Evolutionary conservation across 2,888 invertebrate species (phyloP).

Genomic region (Prosapia bicincta): DNA sequence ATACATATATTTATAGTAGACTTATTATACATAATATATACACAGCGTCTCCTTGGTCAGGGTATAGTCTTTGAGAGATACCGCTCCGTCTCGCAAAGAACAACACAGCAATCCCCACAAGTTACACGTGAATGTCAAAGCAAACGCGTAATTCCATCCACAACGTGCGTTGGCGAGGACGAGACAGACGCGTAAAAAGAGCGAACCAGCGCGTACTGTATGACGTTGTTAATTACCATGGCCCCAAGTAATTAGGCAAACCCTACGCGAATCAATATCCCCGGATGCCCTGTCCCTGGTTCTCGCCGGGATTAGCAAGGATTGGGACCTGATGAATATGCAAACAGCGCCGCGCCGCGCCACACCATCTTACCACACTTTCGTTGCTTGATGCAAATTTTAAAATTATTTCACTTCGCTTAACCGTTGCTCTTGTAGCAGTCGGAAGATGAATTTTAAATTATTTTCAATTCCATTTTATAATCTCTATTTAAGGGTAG

Average conservation of each 20-base stretch:
- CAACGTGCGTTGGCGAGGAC: no score
- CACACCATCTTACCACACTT: neutral
- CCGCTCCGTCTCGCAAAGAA: no score
- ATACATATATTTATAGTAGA: no score
- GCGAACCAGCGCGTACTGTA: neutral
- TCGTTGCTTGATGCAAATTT: neutral
- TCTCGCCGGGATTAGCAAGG: neutral
- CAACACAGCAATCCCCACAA: no score
- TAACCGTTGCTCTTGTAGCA: neutral
- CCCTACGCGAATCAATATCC: neutral
- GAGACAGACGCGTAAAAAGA: no score
- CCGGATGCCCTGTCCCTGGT: neutral
- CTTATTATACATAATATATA: no score
- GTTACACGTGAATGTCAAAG: no score
- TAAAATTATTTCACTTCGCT: neutral
- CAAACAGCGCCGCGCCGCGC: neutral
- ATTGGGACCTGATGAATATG: neutral
- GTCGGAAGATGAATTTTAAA: neutral
- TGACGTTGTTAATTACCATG: neutral
- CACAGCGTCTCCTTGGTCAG: no score
- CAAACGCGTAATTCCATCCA: no score
- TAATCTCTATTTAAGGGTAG: no score
- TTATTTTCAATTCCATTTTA: no score
- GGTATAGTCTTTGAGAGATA: no score
- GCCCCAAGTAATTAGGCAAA: neutral